A percentile compares a stretch with the other conserved stretches of the same genome.
phyloP scores from a whole-genome alignment of 2,113 vertebrate genomes.

The Xiphophorus couchianus region DNA sequence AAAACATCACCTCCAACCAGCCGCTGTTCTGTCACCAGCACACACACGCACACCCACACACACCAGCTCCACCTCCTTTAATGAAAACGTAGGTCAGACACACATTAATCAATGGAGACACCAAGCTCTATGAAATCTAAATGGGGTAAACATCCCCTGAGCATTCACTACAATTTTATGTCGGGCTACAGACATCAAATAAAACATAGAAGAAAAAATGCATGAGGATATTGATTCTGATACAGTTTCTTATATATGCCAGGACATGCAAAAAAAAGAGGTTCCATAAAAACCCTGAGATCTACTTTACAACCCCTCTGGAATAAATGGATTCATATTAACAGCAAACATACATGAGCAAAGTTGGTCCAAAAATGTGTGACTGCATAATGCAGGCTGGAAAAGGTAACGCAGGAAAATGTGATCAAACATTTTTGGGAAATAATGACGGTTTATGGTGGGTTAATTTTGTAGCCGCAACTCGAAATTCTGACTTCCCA shows the following conservation, averaged over 20 bases:
- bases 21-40: constrained; percentile 31
- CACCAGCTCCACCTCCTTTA: constrained; percentile 58
- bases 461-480: too few species aligned
- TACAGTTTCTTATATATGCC: constrained; percentile 42
- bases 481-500: too few species aligned
- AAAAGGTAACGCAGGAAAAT: constrained; percentile 38
- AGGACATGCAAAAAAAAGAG: constrained; percentile 32
- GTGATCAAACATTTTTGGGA: too few species aligned
- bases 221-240: constrained; percentile 74
- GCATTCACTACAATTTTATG: constrained; percentile 78
- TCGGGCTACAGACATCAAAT: constrained; percentile 70
- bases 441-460: neutral
- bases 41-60: constrained; percentile 6
- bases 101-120: constrained; percentile 81
- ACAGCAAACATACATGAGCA: constrained; percentile 31
- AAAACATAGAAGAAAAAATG: constrained; percentile 65
- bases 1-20: constrained; percentile 66
- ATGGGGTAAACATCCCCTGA: constrained; percentile 80
- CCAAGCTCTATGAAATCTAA: constrained; percentile 76
- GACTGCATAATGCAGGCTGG: too few species aligned
- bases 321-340: constrained; percentile 24
- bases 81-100: constrained; percentile 81
- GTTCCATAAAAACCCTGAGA: constrained; percentile 17
- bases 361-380: neutral
- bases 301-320: constrained; percentile 37